Evolutionary conservation across 2,888 invertebrate species (phyloP).

Genomic region (Strigamia crassipes): DNA sequence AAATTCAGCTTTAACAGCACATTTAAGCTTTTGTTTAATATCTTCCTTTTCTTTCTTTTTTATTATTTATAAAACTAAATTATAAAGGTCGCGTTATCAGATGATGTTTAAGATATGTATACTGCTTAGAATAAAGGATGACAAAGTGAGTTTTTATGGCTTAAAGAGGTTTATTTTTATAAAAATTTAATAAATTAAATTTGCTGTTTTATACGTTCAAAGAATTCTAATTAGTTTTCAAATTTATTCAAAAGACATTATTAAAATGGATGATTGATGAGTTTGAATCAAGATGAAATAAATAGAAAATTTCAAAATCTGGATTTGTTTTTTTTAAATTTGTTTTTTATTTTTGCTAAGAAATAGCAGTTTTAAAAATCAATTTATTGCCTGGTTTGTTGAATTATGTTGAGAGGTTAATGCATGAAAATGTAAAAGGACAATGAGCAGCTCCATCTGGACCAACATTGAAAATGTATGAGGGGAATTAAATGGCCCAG

Average conservation of each 20-base stretch:
- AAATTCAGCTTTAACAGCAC: background rate
- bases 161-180: background rate
- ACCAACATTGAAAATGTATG: background rate
- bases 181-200: no score
- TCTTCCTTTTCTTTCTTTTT: background rate
- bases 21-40: background rate
- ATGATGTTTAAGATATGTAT: background rate
- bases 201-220: no score
- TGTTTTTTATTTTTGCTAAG: background rate
- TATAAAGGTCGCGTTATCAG: conserved; percentile 15
- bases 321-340: no score
- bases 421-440: no score
- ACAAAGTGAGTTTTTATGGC: background rate
- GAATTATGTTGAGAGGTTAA: background rate
- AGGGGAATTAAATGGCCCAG: background rate
- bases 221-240: no score
- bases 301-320: background rate
- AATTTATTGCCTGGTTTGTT: background rate
- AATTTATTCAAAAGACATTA: no score
- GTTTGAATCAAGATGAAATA: background rate
- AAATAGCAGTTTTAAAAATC: background rate
- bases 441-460: background rate
- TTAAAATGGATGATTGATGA: background rate
- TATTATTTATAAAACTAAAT: background rate
- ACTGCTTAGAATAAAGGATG: background rate